Evolutionary conservation across 2,797 vertebrate species (phyloP).

Genomic region (Limosa lapponica): DNA sequence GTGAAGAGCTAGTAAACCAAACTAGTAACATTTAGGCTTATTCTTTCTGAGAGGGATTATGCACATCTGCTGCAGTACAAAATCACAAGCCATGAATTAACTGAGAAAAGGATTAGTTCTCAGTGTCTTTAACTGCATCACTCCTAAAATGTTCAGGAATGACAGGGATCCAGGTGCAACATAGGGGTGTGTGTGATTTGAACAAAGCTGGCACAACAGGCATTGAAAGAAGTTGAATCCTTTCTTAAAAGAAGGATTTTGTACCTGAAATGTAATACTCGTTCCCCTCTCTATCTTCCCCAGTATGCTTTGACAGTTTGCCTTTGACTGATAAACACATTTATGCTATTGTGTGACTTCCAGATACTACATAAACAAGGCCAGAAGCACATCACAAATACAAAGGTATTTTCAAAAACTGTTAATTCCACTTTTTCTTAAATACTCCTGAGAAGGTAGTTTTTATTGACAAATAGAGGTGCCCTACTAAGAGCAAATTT

Average conservation of each 20-base stretch:
- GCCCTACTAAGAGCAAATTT: background rate
- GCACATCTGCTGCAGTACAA: background rate
- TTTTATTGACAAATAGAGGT: background rate
- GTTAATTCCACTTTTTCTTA: background rate
- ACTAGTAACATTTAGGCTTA: background rate
- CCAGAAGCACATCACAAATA: background rate
- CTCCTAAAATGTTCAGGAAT: background rate
- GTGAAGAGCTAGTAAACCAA: background rate
- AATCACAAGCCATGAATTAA: background rate
- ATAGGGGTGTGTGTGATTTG: background rate
- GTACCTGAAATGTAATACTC: background rate
- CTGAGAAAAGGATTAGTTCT: background rate
- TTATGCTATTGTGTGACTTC: background rate
- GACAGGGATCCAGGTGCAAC: background rate
- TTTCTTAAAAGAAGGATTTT: background rate
- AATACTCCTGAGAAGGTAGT: conserved; percentile 32
- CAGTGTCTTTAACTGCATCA: background rate
- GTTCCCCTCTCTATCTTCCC: background rate
- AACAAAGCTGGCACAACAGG: background rate
- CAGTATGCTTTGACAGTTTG: background rate
- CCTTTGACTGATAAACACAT: background rate
- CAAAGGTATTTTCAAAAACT: conserved; percentile 14
- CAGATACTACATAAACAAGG: background rate
- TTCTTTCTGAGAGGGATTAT: background rate
- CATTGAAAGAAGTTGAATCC: background rate